phyloP scores from a whole-genome alignment of 2,888 invertebrate species.

The Cistogaster globosa region DNA sequence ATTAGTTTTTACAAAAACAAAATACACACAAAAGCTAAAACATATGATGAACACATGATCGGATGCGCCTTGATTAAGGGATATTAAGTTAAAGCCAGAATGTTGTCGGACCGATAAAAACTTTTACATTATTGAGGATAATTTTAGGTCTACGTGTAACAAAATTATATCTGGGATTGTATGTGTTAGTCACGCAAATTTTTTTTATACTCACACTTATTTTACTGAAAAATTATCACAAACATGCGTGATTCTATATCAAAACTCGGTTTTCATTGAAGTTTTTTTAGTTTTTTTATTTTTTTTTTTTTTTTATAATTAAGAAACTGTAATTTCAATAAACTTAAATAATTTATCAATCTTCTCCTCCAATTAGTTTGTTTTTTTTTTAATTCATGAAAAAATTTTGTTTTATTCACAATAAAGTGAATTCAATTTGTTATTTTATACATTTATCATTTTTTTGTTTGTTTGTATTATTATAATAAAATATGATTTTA shows the following conservation, averaged over 20 bases:
- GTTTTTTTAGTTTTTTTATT: conserved; percentile 65
- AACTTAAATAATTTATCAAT: conserved; percentile 82
- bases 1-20: too few species aligned
- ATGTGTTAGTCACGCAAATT: too few species aligned
- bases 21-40: too few species aligned
- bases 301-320: conserved; percentile 79
- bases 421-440: conserved; percentile 67
- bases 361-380: conserved; percentile 79
- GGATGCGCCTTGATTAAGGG: too few species aligned
- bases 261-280: conserved; percentile 6
- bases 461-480: conserved; percentile 67
- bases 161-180: too few species aligned
- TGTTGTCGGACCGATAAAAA: too few species aligned
- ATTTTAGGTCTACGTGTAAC: too few species aligned
- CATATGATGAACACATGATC: too few species aligned
- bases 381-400: conserved; percentile 74
- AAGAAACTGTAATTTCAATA: conserved; percentile 84
- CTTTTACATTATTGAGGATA: too few species aligned
- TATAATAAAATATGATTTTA: conserved; percentile 70
- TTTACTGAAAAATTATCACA: too few species aligned
- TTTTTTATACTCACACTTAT: too few species aligned
- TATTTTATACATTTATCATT: conserved; percentile 69
- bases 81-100: too few species aligned
- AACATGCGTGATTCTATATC: not conserved
- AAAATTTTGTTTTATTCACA: conserved; percentile 71